Percentiles rank a stretch among this genome's conserved stretches.
Conservation (phyloP, 2,797 vertebrate genomes). For the Zalophus californianus region DNA sequence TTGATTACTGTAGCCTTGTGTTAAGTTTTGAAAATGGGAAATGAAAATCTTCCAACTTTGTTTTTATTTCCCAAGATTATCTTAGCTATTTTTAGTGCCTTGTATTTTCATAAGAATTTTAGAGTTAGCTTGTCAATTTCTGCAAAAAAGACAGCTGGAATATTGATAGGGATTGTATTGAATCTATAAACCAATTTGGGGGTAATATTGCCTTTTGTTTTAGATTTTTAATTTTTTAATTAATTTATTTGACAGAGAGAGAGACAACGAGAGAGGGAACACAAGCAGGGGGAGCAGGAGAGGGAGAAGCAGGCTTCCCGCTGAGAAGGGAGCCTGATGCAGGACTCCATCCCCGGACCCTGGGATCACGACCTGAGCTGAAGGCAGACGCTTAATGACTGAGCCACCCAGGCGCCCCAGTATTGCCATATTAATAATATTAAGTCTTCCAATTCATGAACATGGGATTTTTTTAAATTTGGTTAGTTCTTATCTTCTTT, state of each 20-base stretch:
- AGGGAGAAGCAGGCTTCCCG: no score
- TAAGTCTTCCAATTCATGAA: neutral
- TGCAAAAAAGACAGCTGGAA: neutral
- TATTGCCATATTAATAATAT: neutral
- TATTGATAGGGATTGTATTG: neutral
- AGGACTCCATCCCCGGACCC: no score
- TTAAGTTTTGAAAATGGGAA: neutral
- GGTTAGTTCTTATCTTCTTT: neutral
- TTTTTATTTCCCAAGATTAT: neutral
- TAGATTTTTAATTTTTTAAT: no score
- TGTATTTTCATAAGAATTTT: neutral
- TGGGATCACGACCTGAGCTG: no score
- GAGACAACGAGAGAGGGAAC: no score
- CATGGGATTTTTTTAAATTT: neutral
- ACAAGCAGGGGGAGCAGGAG: no score
- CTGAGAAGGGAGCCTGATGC: no score
- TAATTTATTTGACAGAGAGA: no score
- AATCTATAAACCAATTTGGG: neutral
- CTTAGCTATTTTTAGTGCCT: neutral
- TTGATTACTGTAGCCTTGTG: neutral
- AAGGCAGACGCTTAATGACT: no score
- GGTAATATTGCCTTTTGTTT: neutral
- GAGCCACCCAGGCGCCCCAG: neutral
- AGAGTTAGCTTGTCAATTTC: neutral
- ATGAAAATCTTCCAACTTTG: neutral